Evolutionary conservation across 1,140 invertebrate species (phyloP).

Genomic region (Aradophagus sp.): DNA sequence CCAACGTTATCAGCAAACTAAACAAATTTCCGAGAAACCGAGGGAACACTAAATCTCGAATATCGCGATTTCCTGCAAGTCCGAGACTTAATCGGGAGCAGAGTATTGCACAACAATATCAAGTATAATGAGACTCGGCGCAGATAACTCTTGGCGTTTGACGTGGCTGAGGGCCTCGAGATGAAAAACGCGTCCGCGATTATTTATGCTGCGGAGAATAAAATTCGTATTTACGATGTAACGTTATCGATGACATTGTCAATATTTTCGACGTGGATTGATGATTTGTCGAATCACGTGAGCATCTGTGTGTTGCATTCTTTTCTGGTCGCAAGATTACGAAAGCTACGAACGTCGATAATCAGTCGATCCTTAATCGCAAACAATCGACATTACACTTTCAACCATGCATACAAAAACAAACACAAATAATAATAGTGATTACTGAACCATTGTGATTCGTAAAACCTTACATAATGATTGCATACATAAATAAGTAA

Average conservation of each 20-base stretch:
- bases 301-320: too few relatives aligned
- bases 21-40: slow-evolving; percentile 44
- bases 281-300: slow-evolving; percentile 28
- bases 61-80: slow-evolving; percentile 42
- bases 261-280: slow-evolving; percentile 29
- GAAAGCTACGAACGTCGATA: slow-evolving; percentile 10
- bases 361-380: neutral
- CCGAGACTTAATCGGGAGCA: slow-evolving; percentile 42
- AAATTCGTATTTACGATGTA: slow-evolving; percentile 23
- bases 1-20: slow-evolving; percentile 29
- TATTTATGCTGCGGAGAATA: slow-evolving; percentile 21
- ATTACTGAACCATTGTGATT: too few relatives aligned
- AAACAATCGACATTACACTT: neutral
- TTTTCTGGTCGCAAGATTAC: slow-evolving; percentile 14
- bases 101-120: slow-evolving; percentile 39
- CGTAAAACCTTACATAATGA: too few relatives aligned
- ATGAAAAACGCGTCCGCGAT: slow-evolving; percentile 29
- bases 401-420: too few relatives aligned
- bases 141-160: slow-evolving; percentile 28
- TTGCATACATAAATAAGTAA: too few relatives aligned
- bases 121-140: slow-evolving; percentile 33
- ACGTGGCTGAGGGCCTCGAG: slow-evolving; percentile 6
- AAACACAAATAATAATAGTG: too few relatives aligned
- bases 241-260: slow-evolving; percentile 40
- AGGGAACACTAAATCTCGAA: slow-evolving; percentile 28